These are phyloP conservation scores for Athripsodes cinereus DNA, from an alignment of 2,888 invertebrate species.

Conservation along the genomic window DNA sequence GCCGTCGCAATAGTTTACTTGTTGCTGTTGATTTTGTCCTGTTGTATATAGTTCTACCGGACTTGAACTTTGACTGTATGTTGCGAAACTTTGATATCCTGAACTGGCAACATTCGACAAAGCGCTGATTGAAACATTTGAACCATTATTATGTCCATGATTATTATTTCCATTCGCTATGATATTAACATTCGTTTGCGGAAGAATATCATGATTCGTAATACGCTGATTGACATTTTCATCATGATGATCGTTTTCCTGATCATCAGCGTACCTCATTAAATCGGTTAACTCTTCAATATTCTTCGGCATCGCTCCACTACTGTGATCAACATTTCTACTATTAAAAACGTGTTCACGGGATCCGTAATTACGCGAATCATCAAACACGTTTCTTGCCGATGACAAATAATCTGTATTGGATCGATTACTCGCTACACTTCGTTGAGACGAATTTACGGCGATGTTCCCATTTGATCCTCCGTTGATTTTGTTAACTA, in stretches of 20 bases:
- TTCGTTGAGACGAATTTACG: slow-evolving; percentile 45
- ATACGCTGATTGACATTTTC: slow-evolving; percentile 49
- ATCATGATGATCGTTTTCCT: slow-evolving; percentile 50
- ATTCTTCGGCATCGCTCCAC: slow-evolving; percentile 52
- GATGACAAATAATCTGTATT: slow-evolving; percentile 43
- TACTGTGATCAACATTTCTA: slow-evolving; percentile 31
- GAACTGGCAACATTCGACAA: slow-evolving; percentile 73
- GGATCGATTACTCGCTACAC: slow-evolving; percentile 36
- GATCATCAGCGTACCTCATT: slow-evolving; percentile 69
- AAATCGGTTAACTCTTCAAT: slow-evolving; percentile 68
- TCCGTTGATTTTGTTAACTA: slow-evolving; percentile 42
- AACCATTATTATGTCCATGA: slow-evolving; percentile 56
- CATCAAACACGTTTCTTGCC: slow-evolving; percentile 43
- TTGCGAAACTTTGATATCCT: slow-evolving; percentile 84
- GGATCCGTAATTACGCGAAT: slow-evolving; percentile 34
- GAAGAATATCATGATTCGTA: slow-evolving; percentile 37
- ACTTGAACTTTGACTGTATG: slow-evolving; percentile 81
- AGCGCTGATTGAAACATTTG: slow-evolving; percentile 76
- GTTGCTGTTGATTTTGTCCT: too few species aligned
- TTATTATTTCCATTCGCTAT: slow-evolving; percentile 40
- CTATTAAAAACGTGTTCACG: slow-evolving; percentile 33
- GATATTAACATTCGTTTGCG: slow-evolving; percentile 40
- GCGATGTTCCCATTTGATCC: slow-evolving; percentile 47
- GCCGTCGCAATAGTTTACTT: slow-evolving; percentile 29
- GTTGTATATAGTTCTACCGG: slow-evolving; percentile 63